Base-by-base conservation (phyloP, 2,113 vertebrate species). In the Mugil cephalus region DNA sequence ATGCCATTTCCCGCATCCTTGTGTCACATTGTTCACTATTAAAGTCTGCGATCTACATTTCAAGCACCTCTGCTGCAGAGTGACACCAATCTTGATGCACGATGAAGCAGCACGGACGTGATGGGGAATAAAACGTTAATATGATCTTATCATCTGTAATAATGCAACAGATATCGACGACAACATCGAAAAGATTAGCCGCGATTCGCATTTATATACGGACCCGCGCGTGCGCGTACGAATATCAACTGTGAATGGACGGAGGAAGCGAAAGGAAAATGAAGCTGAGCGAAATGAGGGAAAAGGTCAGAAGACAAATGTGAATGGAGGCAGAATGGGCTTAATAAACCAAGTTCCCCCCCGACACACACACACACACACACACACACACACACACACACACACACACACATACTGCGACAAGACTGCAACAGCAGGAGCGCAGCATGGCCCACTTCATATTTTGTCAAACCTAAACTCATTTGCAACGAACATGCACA, bases 271-370 rank as follows among this genome's bases (percentile, higher is more conserved):
- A 35, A 45, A 62, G 46, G 17, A 10, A 47, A 72, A 72, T 38
- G n/a, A 68, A 30, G 64, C 55, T 68, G 51, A 18, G 43, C 4
- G 52, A 68, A 52, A 65, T 24, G 7, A 42, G 5, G 19, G 48
- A 58, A 70, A 85, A 59, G 50, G 65, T 78, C 52, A 81, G 40
- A 52, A 51, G 39, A 64, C 62, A 59, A 50, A 45, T 67, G 35
- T 61, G 64, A 72, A 39, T 45, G 45, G 40, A 35, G 24, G 38
- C 39, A 47, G 42, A 68, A 19, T 42, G 36, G 39, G 4, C 19
- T 36, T 52, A 24, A 63, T 70, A 43, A 13, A 42, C 9, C 11
- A 19, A 50, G 51, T 1, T 47, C 17, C 13, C 45, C 8, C n/a
- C n/a, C n/a, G n/a, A 4, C 59, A 45, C 43, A 7, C 18, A 17